Conservation (phyloP, 2,797 vertebrate genomes). For the Pangasius macronema region DNA sequence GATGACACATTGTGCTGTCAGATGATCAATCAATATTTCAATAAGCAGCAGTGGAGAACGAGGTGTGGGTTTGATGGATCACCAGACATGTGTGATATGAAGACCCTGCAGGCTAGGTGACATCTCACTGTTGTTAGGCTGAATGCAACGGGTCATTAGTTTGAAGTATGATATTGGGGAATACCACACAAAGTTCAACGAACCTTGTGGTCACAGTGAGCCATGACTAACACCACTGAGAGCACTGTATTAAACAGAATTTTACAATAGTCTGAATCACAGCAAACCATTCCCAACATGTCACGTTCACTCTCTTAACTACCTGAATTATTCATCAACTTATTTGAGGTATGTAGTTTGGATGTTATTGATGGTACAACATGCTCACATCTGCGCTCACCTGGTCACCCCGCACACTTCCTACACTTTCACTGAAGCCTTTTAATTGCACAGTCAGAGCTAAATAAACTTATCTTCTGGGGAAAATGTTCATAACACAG, state of each 20-base stretch:
- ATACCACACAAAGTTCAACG: constrained; percentile 40
- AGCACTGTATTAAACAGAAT: constrained; percentile 19
- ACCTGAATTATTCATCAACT: constrained; percentile 22
- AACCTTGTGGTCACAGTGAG: constrained; percentile 34
- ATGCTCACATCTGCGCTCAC: constrained; percentile 2
- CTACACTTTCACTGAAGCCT: constrained; percentile 30
- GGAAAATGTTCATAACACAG: constrained; percentile 39
- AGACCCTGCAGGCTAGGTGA: constrained; percentile 48
- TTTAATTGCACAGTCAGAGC: constrained; percentile 35
- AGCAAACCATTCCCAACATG: constrained; percentile 10
- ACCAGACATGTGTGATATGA: constrained; percentile 48
- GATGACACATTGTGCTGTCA: constrained; percentile 50
- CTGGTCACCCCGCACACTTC: neutral
- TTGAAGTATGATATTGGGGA: constrained; percentile 44
- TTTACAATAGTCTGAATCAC: neutral
- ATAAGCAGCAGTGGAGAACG: constrained; percentile 40
- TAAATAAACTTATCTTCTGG: constrained; percentile 33
- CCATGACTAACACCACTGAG: constrained; percentile 22
- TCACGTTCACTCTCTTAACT: neutral
- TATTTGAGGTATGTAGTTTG: constrained; percentile 1
- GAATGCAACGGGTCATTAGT: constrained; percentile 45
- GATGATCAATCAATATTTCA: constrained; percentile 57
- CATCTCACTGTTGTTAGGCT: constrained; percentile 46
- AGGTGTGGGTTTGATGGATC: constrained; percentile 47
- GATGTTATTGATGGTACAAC: neutral